Evolutionary conservation across 2,888 invertebrate species (phyloP), one percentile per base, ranked within the genome.

Genomic region (Volucella inflata): DNA sequence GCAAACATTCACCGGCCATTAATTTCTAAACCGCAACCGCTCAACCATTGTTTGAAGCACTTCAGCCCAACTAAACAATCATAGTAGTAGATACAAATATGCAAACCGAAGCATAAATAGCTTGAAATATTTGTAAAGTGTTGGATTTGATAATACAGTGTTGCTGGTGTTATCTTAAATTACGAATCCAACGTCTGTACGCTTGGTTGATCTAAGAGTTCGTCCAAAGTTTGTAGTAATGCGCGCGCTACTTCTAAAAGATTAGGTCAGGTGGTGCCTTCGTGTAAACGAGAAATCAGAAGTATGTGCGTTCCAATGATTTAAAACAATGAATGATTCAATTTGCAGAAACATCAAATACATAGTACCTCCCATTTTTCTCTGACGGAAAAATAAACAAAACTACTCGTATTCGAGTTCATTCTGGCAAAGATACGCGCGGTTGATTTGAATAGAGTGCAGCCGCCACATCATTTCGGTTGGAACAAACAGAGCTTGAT

Each of bases 401-500:
- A 65, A 57, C 51, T 44, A 71, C 48, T 40, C 11, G 17, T 64
- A 30, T 75, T 57, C 57, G 30, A 14, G 6, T 42, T 55, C 11
- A 42, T 30, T 14, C 36, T 44, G 9, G 14, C 16, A n/a, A 36
- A 51, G 75, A 16, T 44, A 67, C 50, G 65, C 59, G 14, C 42
- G 17, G 67, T 42, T 76, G 59, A 11, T 50, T 57, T n/a, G 14
- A 17, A 38, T 16, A n/a, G 42, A 67, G 51, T 57, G 9, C 12
- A 46, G 2, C 16, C 21, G 71, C 40, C 60, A 12, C 16, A 6
- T 6, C 30, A 30, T 17, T 40, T 51, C 51, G 59, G 8, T 44
- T n/a, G 46, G 17, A 59, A 50, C 68, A 76, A 76, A 76, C 76
- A 76, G 76, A 76, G 68, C 68, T 76, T 76, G 76, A 76, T 68